Evolutionary conservation across 2,113 vertebrate species (phyloP).

Genomic region (Scatophagus argus): DNA sequence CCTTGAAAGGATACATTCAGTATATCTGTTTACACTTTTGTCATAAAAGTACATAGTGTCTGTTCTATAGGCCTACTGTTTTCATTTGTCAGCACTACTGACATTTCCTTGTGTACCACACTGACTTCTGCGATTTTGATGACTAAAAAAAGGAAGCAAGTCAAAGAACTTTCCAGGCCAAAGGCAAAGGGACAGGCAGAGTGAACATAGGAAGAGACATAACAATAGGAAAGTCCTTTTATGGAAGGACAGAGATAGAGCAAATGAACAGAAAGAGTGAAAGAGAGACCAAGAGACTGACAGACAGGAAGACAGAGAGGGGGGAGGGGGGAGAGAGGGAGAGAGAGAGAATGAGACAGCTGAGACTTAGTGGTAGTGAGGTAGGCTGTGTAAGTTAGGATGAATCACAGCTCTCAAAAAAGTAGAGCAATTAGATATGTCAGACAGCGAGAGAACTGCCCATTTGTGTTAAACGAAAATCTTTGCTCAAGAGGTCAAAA

Average conservation of each 20-base stretch:
- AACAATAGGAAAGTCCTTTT: conserved; percentile 42
- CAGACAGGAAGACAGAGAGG: not conserved
- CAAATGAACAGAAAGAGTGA: conserved; percentile 31
- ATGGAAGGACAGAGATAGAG: conserved; percentile 11
- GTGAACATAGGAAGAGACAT: conserved; percentile 23
- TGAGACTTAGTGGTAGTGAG: conserved; percentile 38
- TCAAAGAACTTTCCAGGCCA: conserved; percentile 37
- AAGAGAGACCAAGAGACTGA: conserved; percentile 1
- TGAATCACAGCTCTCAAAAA: conserved; percentile 80
- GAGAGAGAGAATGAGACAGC: conserved; percentile 9
- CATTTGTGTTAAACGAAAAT: conserved; percentile 67
- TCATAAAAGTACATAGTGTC: not conserved
- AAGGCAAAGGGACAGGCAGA: conserved; percentile 33
- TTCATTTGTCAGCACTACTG: conserved; percentile 6
- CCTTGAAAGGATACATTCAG: not conserved
- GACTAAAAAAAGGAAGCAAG: conserved; percentile 29
- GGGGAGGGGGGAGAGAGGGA: too few species aligned
- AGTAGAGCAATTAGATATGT: conserved; percentile 78
- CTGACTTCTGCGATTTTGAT: conserved; percentile 10
- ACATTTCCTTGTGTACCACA: not conserved
- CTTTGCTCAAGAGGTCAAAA: conserved; percentile 51
- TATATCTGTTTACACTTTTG: not conserved
- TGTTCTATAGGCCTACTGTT: not conserved
- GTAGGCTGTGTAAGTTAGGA: conserved; percentile 68
- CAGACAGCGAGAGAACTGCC: conserved; percentile 71